Percentiles rank a stretch among this genome's conserved stretches.
Evolutionary conservation across 2,888 invertebrate genomes (phyloP).

Genomic region (Chymomyza amoena): DNA sequence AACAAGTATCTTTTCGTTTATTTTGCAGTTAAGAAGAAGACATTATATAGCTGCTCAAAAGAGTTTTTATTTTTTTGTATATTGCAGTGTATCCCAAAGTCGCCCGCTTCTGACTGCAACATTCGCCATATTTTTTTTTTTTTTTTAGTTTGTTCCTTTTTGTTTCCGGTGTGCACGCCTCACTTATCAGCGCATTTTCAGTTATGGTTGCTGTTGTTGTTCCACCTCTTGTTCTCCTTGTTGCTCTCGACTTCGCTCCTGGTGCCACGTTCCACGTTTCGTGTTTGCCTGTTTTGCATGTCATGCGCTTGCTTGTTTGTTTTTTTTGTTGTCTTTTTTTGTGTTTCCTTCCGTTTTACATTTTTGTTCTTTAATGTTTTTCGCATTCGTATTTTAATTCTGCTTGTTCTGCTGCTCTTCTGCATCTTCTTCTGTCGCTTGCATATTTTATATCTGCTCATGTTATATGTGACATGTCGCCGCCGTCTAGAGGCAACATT

Average conservation of each 20-base stretch:
- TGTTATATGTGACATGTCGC: conserved; percentile 50
- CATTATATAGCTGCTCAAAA: too few relatives aligned
- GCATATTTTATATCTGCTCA: conserved; percentile 39
- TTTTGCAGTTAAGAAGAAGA: too few relatives aligned
- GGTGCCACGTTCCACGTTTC: not conserved
- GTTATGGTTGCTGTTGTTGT: conserved; percentile 32
- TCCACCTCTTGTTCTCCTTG: conserved; percentile 11
- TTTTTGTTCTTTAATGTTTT: conserved; percentile 40
- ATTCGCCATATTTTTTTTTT: conserved; percentile 7
- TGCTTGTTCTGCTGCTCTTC: not conserved
- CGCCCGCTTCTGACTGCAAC: not conserved
- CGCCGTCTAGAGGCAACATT: not conserved
- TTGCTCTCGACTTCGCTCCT: conserved; percentile 14
- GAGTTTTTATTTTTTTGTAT: too few relatives aligned
- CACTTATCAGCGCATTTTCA: conserved; percentile 64
- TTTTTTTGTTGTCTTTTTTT: conserved; percentile 9
- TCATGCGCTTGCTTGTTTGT: conserved; percentile 66
- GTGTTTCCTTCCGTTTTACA: conserved; percentile 65
- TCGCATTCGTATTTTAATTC: not conserved
- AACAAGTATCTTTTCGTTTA: too few relatives aligned
- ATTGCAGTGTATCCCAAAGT: too few relatives aligned
- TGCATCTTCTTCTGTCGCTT: not conserved
- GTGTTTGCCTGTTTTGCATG: conserved; percentile 62
- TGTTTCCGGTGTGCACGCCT: conserved; percentile 62
- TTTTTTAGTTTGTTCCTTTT: conserved; percentile 3